A percentile compares a stretch with the other conserved stretches of the same genome.
phyloP scores from a whole-genome alignment of 1,140 invertebrate genomes.

The Bicyclus anynana region DNA sequence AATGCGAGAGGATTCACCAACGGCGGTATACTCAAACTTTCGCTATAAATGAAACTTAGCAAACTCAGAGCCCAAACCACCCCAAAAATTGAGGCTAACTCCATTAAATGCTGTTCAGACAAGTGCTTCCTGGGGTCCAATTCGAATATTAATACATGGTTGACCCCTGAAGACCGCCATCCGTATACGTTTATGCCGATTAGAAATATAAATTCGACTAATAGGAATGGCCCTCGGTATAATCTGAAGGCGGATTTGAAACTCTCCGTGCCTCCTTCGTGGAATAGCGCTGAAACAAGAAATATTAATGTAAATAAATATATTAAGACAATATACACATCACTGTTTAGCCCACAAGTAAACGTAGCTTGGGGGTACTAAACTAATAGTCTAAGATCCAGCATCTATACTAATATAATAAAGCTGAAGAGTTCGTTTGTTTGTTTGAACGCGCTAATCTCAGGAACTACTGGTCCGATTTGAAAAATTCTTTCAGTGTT shows the following conservation, averaged over 20 bases:
- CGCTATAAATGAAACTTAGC: conserved; percentile 90
- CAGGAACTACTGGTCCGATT: too few relatives aligned
- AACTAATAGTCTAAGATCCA: too few relatives aligned
- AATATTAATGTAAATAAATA: neutral
- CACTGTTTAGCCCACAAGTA: too few relatives aligned
- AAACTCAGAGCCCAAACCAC: conserved; percentile 96
- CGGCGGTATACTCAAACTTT: conserved; percentile 91
- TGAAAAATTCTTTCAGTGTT: too few relatives aligned
- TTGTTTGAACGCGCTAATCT: too few relatives aligned
- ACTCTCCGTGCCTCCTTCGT: conserved; percentile 83
- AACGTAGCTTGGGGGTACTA: too few relatives aligned
- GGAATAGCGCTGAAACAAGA: conserved; percentile 83
- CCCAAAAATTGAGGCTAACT: conserved; percentile 95
- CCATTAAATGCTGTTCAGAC: conserved; percentile 97
- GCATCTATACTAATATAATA: too few relatives aligned
- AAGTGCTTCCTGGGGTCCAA: conserved; percentile 97
- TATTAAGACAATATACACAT: neutral
- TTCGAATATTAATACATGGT: conserved; percentile 99
- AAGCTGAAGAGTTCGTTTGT: too few relatives aligned
- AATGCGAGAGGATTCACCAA: conserved; percentile 94
- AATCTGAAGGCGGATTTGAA: conserved; percentile 89
- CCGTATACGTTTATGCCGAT: conserved; percentile 99
- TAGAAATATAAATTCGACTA: conserved; percentile 96
- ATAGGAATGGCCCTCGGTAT: conserved; percentile 94
- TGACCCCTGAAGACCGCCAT: conserved; percentile 98